Base-by-base conservation (phyloP, 2,888 invertebrate genomes). In the Drosophila dives region DNA sequence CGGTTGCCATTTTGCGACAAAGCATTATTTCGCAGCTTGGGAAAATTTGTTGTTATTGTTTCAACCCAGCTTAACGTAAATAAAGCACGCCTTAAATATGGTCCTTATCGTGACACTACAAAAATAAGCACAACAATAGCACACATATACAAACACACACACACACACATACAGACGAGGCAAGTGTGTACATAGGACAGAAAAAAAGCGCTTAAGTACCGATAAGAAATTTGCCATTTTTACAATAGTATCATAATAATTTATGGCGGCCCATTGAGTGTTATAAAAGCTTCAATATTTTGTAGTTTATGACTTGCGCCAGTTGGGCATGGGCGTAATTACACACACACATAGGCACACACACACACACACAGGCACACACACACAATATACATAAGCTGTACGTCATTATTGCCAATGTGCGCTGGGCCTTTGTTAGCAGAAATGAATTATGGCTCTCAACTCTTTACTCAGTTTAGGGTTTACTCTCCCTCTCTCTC, bases 231-330 rank as follows among this genome's bases (percentile, higher is more conserved):
- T 88, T 90, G 90, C 86, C 86, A 90, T 83, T 88, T 91, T 87
- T 83, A 89, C 85, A 86, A 83, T 83, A 85, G 83, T 91, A 91
- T 91, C 91, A 83, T 85, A 84, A 91, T 91, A 91, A 90, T 91
- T 91, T 91, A 91, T 91, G 85, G 80, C 79, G 60, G 78, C 73
- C 91, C 85, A 91, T 91, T 91, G 89, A 83, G 86, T 84, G 81
- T 81, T 84, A 88, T 91, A 91, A 91, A 91, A 91, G 83, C 90
- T 86, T 91, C 91, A 90, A 91, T 89, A 91, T 89, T 87, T 84
- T 85, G 86, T 91, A 89, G 89, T 87, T 91, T 91, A 90, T 86
- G 86, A 83, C 87, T 77, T 90, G 76, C 79, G 72, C 86, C 81
- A 88, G 83, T 90, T 88, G 83, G 60, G 83, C 77, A 77, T 82